Evolutionary conservation across 2,888 invertebrate species (phyloP).

Genomic region (Cheilosia scutellata): DNA sequence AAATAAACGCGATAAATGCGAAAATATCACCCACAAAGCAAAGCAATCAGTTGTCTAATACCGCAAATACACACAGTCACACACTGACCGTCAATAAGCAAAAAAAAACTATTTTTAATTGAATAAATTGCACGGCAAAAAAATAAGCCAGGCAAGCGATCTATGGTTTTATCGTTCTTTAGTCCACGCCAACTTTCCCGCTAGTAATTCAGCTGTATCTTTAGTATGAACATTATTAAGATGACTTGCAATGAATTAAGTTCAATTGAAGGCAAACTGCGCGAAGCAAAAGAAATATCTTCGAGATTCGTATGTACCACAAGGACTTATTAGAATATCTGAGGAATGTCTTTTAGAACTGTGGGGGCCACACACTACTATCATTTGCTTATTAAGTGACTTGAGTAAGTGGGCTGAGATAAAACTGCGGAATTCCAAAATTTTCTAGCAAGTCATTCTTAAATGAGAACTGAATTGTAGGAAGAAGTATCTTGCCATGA

Average conservation of each 20-base stretch:
- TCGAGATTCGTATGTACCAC: conserved; percentile 12
- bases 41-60: conserved; percentile 40
- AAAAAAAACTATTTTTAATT: conserved; percentile 56
- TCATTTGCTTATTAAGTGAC: conserved; percentile 28
- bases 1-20: conserved; percentile 51
- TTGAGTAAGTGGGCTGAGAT: conserved; percentile 25
- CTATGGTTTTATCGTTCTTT: conserved; percentile 12
- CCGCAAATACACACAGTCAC: conserved; percentile 44
- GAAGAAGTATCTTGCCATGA: neutral
- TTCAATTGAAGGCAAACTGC: conserved; percentile 66
- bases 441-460: conserved; percentile 1
- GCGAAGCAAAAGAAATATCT: conserved; percentile 20
- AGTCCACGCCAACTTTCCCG: conserved; percentile 23
- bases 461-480: neutral
- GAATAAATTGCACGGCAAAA: conserved; percentile 43
- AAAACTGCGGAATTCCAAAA: conserved; percentile 25
- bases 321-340: conserved; percentile 16
- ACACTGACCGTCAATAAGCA: conserved; percentile 37
- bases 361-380: conserved; percentile 16
- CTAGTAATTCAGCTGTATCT: conserved; percentile 18
- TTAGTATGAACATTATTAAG: conserved; percentile 21
- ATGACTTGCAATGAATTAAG: conserved; percentile 56
- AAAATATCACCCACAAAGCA: conserved; percentile 37
- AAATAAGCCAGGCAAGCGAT: conserved; percentile 9
- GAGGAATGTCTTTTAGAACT: conserved; percentile 32